Percentiles rank a stretch among this genome's conserved stretches.
Evolutionary conservation across 2,113 vertebrate species (phyloP).

Genomic region (Tyrannus savana): DNA sequence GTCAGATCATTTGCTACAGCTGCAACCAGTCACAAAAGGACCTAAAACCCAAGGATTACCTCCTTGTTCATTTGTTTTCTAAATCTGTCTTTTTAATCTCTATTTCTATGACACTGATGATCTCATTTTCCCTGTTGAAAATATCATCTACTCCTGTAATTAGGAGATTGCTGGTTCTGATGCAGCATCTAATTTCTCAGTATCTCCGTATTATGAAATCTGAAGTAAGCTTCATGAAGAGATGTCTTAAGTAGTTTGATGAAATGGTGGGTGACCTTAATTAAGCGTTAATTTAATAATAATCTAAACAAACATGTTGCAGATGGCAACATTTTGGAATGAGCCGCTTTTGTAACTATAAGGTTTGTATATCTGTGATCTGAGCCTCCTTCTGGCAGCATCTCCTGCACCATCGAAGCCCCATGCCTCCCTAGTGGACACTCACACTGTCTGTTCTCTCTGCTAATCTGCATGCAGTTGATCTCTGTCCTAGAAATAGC

Average conservation of each 20-base stretch:
- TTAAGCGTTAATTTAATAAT: constrained; percentile 22
- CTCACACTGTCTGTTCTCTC: not conserved
- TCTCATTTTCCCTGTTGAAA: constrained; percentile 55
- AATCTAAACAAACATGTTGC: not conserved
- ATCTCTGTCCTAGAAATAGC: not conserved
- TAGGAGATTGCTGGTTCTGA: constrained; percentile 44
- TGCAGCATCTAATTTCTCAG: constrained; percentile 15
- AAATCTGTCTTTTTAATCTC: constrained; percentile 46
- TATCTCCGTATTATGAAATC: not conserved
- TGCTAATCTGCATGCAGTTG: not conserved
- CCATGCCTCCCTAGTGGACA: not conserved
- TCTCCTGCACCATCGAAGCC: not conserved
- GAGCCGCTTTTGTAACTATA: not conserved
- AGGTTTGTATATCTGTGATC: not conserved
- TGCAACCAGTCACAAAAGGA: constrained; percentile 46
- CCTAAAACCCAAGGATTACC: constrained; percentile 53
- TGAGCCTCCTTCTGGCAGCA: not conserved
- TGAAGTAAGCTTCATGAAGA: constrained; percentile 21
- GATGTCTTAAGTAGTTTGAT: not conserved
- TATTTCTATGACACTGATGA: constrained; percentile 62
- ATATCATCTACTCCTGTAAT: constrained; percentile 35
- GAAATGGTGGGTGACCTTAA: not conserved
- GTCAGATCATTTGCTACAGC: constrained; percentile 23
- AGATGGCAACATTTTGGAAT: not conserved
- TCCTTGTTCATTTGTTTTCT: constrained; percentile 56